Evolutionary conservation across 2,888 invertebrate species (phyloP).

Genomic region (Tiliacea citrago): DNA sequence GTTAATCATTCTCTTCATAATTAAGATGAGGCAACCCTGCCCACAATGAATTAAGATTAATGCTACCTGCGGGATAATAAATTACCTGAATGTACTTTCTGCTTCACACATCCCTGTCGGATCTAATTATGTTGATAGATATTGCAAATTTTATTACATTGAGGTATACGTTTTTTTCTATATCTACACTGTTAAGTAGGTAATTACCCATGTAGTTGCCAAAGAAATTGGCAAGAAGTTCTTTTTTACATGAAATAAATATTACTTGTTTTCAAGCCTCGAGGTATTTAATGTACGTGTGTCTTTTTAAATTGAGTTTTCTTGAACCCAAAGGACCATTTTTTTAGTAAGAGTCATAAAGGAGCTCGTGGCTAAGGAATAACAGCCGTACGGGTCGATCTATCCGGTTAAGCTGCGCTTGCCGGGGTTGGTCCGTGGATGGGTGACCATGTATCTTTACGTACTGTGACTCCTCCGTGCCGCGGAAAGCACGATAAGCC

Average conservation of each 20-base stretch:
- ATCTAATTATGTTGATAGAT: conserved; percentile 62
- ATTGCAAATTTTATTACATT: conserved; percentile 53
- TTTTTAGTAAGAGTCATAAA: neutral
- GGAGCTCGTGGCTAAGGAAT: too few species aligned
- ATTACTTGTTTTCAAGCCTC: neutral
- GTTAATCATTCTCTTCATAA: conserved; percentile 24
- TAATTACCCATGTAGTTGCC: neutral
- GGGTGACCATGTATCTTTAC: too few species aligned
- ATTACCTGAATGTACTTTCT: conserved; percentile 56
- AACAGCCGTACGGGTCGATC: too few species aligned
- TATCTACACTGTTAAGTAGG: neutral
- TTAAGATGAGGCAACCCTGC: conserved; percentile 44
- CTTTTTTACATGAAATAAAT: neutral
- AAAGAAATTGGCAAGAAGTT: neutral
- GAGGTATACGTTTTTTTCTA: conserved; percentile 2
- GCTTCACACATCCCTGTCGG: conserved; percentile 58
- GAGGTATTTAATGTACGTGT: neutral
- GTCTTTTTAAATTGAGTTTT: too few species aligned
- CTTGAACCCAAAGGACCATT: neutral
- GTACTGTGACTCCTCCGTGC: too few species aligned
- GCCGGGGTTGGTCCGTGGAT: too few species aligned
- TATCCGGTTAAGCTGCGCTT: too few species aligned
- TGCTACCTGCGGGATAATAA: conserved; percentile 57
- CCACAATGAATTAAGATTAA: conserved; percentile 62
- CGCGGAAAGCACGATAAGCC: too few species aligned